Evolutionary conservation across 2,797 vertebrate genomes (phyloP), one percentile per base, ranked within the genome.

Genomic region (Sandelia bainsii): DNA sequence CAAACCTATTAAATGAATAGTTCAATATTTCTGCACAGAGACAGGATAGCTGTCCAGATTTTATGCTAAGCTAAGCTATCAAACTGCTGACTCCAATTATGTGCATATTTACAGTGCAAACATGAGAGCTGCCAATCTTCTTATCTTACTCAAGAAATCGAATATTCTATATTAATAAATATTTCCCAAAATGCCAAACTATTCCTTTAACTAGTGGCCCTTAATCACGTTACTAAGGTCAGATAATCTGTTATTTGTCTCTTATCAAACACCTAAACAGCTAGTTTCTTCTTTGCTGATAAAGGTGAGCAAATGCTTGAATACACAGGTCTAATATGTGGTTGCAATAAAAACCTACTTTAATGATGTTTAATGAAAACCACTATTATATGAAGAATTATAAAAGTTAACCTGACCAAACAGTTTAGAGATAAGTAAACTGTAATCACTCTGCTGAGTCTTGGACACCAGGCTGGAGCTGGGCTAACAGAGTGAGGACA

Each of bases 401-500:
- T 8, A 34, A 42, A 1, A 49, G 23, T 20, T 54, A 45, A 40
- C 51, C n/a, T 20, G 62, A 48, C 10, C 0, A 62, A 71, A 58
- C 19, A 34, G 5, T 60, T 0, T n/a, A 16, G n/a, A 17, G 10
- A 67, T 8, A 62, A 54, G 34, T 61, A 64, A 77, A 71, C n/a
- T 48, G 50, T 34, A 72, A 52, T 57, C 84, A 97, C 97, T 94
- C 89, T 59, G 86, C 12, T 0, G 91, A 83, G 49, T 91, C 81
- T 6, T 95, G 92, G 5, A 93, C 20, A 0, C 95, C 94, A 0
- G 96, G 95, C 89, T 97, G 96, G 19, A 98, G 93, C 64, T 96
- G 96, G 19, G 96, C 94, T 69, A 98, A 85, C 70, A 98, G 92
- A 1, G 95, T 96, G 52, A 98, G 96, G 70, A 96, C 75, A 0